Evolutionary conservation across 2,113 vertebrate genomes (phyloP).

Genomic region (Pantherophis guttatus): DNA sequence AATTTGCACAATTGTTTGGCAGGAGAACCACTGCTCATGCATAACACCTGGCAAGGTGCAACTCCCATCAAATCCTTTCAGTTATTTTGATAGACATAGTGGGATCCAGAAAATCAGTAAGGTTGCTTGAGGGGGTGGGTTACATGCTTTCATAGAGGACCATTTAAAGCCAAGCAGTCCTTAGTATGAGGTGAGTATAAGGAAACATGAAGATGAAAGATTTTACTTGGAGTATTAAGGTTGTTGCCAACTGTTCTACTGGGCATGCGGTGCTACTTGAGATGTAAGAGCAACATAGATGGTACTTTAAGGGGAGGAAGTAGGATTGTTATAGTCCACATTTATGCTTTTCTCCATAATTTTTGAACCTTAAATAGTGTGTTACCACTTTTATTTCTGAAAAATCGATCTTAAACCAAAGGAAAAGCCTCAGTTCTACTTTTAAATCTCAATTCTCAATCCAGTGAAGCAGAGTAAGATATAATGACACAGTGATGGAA

Average conservation of each 20-base stretch:
- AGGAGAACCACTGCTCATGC: not conserved
- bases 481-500: not conserved
- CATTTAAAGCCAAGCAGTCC: not conserved
- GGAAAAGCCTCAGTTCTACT: not conserved
- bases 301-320: not conserved
- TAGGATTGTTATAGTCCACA: not conserved
- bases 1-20: not conserved
- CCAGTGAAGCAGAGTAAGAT: not conserved
- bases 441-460: not conserved
- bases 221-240: not conserved
- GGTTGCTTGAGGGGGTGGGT: not conserved
- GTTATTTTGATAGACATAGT: not conserved
- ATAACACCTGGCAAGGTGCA: not conserved
- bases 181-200: not conserved
- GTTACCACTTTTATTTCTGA: not conserved
- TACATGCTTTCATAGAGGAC: not conserved
- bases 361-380: not conserved
- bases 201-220: not conserved
- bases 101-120: not conserved
- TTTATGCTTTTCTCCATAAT: not conserved
- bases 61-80: not conserved
- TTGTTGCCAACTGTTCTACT: not conserved
- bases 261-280: not conserved
- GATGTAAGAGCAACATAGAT: not conserved
- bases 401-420: not conserved